Conservation (phyloP, 2,113 vertebrate genomes). For the Helogale parvula region DNA sequence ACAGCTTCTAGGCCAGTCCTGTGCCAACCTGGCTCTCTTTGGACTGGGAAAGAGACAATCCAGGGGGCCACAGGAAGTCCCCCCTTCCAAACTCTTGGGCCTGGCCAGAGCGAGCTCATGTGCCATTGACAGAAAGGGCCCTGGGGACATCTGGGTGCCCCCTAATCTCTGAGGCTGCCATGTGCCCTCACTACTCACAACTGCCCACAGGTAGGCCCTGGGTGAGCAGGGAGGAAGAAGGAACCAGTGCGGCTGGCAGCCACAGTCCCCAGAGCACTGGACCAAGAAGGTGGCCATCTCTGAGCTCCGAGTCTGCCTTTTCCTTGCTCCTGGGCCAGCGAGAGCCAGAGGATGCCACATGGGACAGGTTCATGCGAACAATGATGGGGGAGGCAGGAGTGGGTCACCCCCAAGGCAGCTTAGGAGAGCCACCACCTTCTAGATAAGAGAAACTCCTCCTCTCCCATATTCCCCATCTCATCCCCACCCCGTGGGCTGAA, state of each 20-base stretch:
- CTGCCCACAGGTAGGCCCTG: neutral
- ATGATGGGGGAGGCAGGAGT: neutral
- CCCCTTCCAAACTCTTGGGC: neutral
- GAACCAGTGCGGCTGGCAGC: no score
- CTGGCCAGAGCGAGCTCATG: neutral
- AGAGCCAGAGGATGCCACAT: neutral
- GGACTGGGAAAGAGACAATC: neutral
- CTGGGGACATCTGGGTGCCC: neutral
- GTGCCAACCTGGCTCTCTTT: neutral
- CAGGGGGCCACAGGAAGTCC: neutral
- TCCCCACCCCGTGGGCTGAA: neutral
- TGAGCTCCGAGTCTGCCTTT: neutral
- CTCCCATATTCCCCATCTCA: neutral
- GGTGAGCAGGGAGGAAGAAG: neutral
- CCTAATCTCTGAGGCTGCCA: neutral
- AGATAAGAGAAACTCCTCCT: no score
- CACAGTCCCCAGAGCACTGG: neutral
- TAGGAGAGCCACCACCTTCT: neutral
- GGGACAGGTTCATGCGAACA: neutral
- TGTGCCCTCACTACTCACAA: neutral
- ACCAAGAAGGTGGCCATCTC: neutral
- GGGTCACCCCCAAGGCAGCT: neutral
- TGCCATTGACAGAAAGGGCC: neutral
- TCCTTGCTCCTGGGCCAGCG: neutral
- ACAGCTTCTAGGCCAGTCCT: neutral